Base-by-base conservation (phyloP, 2,113 vertebrate genomes). In the Piprites chloris region DNA sequence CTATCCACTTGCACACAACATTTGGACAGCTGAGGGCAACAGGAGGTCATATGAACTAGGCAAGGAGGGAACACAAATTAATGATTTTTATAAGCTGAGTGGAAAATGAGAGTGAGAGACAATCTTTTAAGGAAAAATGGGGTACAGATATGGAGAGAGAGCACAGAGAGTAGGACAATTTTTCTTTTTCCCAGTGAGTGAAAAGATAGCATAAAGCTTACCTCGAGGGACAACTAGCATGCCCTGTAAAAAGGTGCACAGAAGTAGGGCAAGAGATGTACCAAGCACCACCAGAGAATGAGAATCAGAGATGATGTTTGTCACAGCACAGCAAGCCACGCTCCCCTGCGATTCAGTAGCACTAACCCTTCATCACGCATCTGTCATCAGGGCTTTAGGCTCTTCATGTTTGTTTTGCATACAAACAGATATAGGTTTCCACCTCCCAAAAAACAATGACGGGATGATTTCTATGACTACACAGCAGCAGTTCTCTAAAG, bases 181-280 rank as follows among this genome's bases (percentile, higher is more conserved):
- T 81, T 46, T 62, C 6, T 52, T 74, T 72, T 78, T 27, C 20
- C 8, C 11, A 17, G 8, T 9, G 30, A 5, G 5, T 6, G 2
- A 67, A 69, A 86, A 50, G 39, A 30, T 1, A 77, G 35, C 14
- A 46, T 1, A 6, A 74, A 80, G 62, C 14, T 66, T 69, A 27
- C 20, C 30, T 56, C 27, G 27, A 75, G 32, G 39, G 24, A 66
- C 37, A 83, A 11, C 26, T 65, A 50, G 46, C 9, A 58, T 52
- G 18, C 8, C 21, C n/a, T 15, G 1, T 33, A 73, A 68, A 27
- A n/a, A 39, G 8, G 6, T 0, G 1, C 12, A 21, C 5, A 24
- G 23, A 52, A 47, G 22, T 3, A 55, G n/a, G 49, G 42, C 1
- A 11, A 52, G 28, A 53, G 20, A 61, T 28, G 14, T 73, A 49